phyloP scores from a whole-genome alignment of 2,113 vertebrate genomes.

The Oncorhynchus gorbuscha region DNA sequence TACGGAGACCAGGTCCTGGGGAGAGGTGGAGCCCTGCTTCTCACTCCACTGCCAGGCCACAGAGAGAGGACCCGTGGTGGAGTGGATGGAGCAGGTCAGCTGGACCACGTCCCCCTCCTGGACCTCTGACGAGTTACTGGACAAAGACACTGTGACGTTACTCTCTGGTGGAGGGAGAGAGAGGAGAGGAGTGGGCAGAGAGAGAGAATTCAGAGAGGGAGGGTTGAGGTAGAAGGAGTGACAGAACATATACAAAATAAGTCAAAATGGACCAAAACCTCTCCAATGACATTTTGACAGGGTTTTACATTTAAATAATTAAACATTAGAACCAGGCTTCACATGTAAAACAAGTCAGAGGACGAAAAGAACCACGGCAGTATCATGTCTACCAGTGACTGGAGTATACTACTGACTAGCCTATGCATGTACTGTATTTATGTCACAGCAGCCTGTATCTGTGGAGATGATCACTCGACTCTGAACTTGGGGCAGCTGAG shows the following conservation, averaged over 20 bases:
- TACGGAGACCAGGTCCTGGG: slow-evolving; percentile 81
- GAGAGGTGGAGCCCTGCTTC: slow-evolving; percentile 68
- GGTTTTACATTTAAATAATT: not conserved
- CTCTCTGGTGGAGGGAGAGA: slow-evolving; percentile 79
- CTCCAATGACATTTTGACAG: not conserved
- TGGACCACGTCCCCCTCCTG: slow-evolving; percentile 87
- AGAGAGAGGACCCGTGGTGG: slow-evolving; percentile 79
- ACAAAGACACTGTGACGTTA: slow-evolving; percentile 87
- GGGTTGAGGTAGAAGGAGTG: not conserved
- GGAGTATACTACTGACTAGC: not conserved
- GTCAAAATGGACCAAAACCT: not conserved
- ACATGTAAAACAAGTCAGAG: slow-evolving; percentile 34
- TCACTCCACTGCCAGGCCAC: slow-evolving; percentile 85
- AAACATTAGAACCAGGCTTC: slow-evolving; percentile 24
- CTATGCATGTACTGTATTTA: slow-evolving; percentile 10
- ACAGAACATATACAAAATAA: not conserved
- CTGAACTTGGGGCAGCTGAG: slow-evolving; percentile 44
- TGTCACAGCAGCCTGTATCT: not conserved
- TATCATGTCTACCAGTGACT: slow-evolving; percentile 4
- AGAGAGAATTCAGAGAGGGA: not conserved
- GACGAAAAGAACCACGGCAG: slow-evolving; percentile 28
- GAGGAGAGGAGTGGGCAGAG: slow-evolving; percentile 3
- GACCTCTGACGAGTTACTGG: slow-evolving; percentile 83
- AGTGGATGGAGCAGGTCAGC: slow-evolving; percentile 82
- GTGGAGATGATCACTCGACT: not conserved